Evolutionary conservation across 2,113 vertebrate genomes (phyloP).

Genomic region (Bufo bufo): DNA sequence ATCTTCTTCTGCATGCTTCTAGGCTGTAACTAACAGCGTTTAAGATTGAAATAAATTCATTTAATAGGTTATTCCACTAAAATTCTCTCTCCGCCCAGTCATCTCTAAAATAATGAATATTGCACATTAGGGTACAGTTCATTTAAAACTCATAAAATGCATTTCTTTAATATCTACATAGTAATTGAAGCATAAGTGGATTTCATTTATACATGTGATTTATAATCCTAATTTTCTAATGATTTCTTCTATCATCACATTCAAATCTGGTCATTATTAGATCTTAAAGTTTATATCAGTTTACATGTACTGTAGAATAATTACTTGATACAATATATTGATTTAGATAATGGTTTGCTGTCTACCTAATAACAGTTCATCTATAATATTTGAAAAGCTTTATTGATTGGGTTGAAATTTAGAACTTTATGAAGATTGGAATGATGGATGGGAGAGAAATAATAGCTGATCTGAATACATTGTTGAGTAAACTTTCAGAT

Average conservation of each 20-base stretch:
- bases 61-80: constrained; percentile 39
- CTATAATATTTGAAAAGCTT: too few species aligned
- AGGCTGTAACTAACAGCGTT: constrained; percentile 45
- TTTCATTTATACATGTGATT: neutral
- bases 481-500: too few species aligned
- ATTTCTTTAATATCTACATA: constrained; percentile 35
- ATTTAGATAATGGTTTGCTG: neutral
- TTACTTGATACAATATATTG: neutral
- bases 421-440: too few species aligned
- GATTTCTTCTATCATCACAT: neutral
- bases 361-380: too few species aligned
- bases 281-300: neutral
- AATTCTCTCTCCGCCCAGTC: constrained; percentile 25
- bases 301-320: neutral
- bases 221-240: neutral
- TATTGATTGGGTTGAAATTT: too few species aligned
- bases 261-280: neutral
- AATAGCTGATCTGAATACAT: too few species aligned
- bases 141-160: constrained; percentile 38
- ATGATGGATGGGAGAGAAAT: too few species aligned
- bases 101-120: constrained; percentile 42
- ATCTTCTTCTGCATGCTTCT: constrained; percentile 31
- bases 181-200: constrained; percentile 25
- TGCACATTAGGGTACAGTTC: constrained; percentile 30
- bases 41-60: constrained; percentile 42